These are phyloP conservation scores for Adelosebastes latens DNA, from an alignment of 2,797 vertebrate genomes.

Conservation along the genomic window DNA sequence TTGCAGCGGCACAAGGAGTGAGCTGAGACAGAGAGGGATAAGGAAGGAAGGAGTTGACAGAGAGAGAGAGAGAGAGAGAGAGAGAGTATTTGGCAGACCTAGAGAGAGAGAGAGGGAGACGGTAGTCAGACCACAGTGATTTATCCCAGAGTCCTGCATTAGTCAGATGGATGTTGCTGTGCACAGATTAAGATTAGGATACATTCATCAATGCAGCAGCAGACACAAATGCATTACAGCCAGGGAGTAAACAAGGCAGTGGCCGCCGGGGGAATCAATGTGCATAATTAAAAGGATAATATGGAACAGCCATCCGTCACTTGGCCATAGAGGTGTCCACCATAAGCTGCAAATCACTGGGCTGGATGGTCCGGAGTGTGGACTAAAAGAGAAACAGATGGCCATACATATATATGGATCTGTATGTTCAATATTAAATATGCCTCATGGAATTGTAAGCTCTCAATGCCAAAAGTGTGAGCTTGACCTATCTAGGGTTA, in stretches of 20 bases:
- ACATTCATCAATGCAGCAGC: constrained; percentile 82
- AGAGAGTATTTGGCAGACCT: constrained; percentile 24
- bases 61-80: constrained; percentile 29
- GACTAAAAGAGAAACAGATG: constrained; percentile 3
- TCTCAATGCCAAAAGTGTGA: background rate
- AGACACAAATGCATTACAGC: constrained; percentile 83
- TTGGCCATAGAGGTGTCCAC: constrained; percentile 57
- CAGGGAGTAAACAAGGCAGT: constrained; percentile 79
- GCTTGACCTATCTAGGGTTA: background rate
- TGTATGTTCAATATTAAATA: background rate
- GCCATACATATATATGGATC: background rate
- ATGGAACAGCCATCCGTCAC: constrained; percentile 78
- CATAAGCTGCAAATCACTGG: constrained; percentile 41
- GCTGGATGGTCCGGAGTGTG: constrained; percentile 5
- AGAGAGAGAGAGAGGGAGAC: background rate
- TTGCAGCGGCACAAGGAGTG: constrained; percentile 18
- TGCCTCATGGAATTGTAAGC: background rate
- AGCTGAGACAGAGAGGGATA: background rate
- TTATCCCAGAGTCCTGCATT: constrained; percentile 78
- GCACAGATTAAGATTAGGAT: constrained; percentile 82
- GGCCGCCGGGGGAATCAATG: constrained; percentile 78
- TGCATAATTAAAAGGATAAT: constrained; percentile 84
- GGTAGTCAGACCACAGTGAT: constrained; percentile 68
- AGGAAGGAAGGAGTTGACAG: background rate
- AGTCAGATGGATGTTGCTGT: constrained; percentile 77